Percentiles rank a stretch among this genome's conserved stretches.
phyloP scores from a whole-genome alignment of 2,113 vertebrate genomes.

The Setophaga kirtlandii region DNA sequence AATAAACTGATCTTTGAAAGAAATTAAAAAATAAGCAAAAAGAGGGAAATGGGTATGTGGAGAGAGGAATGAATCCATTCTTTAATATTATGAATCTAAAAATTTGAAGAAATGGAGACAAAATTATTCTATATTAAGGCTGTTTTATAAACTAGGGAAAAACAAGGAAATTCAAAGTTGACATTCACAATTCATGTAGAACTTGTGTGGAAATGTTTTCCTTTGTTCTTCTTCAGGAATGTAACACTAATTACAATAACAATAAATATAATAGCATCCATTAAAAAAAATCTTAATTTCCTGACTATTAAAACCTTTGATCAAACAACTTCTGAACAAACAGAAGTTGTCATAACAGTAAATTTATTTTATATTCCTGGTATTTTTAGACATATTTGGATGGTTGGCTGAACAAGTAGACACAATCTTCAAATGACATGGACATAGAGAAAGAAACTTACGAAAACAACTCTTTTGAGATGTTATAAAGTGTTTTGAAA shows the following conservation, averaged over 20 bases:
- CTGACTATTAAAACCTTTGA: not conserved
- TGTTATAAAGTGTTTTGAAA: not conserved
- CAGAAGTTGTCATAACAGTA: not conserved
- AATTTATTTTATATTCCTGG: not conserved
- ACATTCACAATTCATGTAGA: not conserved
- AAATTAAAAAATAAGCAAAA: not conserved
- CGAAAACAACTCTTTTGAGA: not conserved
- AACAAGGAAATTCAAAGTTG: not conserved
- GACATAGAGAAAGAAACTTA: not conserved
- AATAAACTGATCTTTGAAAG: not conserved
- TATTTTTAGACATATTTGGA: not conserved
- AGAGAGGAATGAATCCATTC: not conserved
- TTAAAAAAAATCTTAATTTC: not conserved
- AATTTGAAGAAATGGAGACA: not conserved
- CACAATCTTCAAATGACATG: not conserved
- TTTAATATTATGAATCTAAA: not conserved
- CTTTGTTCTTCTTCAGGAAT: slow-evolving; percentile 2
- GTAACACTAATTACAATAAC: not conserved
- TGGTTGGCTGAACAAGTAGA: not conserved
- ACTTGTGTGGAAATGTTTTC: not conserved
- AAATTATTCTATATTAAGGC: not conserved
- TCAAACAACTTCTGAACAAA: not conserved
- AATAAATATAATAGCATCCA: not conserved
- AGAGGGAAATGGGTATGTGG: not conserved
- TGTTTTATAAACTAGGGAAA: slow-evolving; percentile 1